A percentile compares a stretch with the other conserved stretches of the same genome.
Evolutionary conservation across 2,797 vertebrate species (phyloP).

Genomic region (Catamblyrhynchus diadema): DNA sequence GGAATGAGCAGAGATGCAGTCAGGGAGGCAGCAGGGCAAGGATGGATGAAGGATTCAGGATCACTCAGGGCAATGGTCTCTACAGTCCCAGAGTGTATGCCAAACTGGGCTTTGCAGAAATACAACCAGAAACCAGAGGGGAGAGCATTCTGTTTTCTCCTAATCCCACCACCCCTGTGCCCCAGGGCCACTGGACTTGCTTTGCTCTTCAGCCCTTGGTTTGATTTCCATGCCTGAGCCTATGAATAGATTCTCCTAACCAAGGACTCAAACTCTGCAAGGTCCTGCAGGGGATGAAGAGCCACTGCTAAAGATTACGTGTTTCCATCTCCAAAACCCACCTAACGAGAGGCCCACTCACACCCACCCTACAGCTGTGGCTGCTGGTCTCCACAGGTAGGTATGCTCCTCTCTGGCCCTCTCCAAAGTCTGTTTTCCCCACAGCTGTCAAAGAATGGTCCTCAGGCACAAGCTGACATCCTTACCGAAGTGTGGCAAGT

Average conservation of each 20-base stretch:
- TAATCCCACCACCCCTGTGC: not conserved
- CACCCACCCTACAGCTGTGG: not conserved
- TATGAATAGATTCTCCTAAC: not conserved
- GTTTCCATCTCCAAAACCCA: not conserved
- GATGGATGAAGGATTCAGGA: not conserved
- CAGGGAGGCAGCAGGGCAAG: not conserved
- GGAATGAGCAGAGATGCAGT: not conserved
- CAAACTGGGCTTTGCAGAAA: not conserved
- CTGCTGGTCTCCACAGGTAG: not conserved
- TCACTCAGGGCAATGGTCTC: not conserved
- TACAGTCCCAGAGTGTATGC: not conserved
- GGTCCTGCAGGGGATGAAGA: not conserved
- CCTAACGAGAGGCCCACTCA: not conserved
- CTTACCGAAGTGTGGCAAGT: constrained; percentile 94
- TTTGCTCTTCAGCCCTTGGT: not conserved
- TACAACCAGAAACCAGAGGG: not conserved
- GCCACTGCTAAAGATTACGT: not conserved
- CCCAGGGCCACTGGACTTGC: accelerated
- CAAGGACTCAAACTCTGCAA: not conserved
- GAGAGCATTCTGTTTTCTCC: accelerated
- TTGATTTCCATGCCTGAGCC: not conserved
- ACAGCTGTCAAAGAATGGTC: not conserved
- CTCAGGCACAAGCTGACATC: not conserved
- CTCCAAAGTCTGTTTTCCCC: not conserved
- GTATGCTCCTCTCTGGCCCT: not conserved